These are phyloP conservation scores for Macroglossus sobrinus DNA, from an alignment of 2,113 vertebrate genomes.

Conservation along the genomic window DNA sequence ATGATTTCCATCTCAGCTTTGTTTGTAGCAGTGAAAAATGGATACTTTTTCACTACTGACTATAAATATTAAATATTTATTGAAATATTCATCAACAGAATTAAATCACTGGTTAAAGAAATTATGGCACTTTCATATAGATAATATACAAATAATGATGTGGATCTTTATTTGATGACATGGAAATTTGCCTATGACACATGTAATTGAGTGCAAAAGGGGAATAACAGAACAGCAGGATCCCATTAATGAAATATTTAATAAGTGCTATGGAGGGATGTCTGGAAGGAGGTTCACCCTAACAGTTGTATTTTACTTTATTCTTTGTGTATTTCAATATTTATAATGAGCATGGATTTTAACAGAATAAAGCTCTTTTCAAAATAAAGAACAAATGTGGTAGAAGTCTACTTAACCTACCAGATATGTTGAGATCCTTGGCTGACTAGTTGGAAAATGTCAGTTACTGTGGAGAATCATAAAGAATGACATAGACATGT, in stretches of 20 bases:
- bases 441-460: not conserved
- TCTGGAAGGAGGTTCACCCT: not conserved
- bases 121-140: not conserved
- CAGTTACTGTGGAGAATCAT: not conserved
- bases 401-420: not conserved
- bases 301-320: not conserved
- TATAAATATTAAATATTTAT: not conserved
- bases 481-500: not conserved
- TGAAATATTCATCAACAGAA: not conserved
- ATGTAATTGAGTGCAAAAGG: not conserved
- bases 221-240: not conserved
- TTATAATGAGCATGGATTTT: constrained; percentile 11
- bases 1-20: not conserved
- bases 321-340: constrained; percentile 34
- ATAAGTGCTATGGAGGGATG: not conserved
- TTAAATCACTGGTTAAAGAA: not conserved
- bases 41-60: not conserved
- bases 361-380: constrained; percentile 37
- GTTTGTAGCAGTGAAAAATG: not conserved
- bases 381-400: not conserved
- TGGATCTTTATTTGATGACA: constrained; percentile 23
- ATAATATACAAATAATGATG: not conserved
- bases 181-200: constrained; percentile 14
- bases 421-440: not conserved
- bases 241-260: constrained; percentile 1